Evolutionary conservation across 92 coral and sea anemone species (phyloP).

Genomic region (Palythoa heliodiscus): DNA sequence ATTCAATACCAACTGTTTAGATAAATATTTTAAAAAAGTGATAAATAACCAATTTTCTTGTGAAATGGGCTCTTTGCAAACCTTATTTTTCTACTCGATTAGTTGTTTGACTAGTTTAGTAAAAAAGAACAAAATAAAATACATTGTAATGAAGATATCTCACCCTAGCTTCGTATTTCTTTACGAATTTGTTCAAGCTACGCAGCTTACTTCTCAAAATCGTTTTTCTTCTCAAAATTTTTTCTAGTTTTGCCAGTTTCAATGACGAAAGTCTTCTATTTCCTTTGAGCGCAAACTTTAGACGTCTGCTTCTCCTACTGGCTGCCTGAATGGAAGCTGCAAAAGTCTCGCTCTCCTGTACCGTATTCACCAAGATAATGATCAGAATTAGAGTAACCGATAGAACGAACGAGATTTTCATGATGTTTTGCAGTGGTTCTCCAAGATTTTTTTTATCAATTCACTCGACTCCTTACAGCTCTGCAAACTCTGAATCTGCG

Average conservation of each 20-base stretch:
- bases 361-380: conserved; percentile 12
- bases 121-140: no score
- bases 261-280: not conserved
- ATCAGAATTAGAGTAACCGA: not conserved
- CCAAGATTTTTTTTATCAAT: not conserved
- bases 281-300: not conserved
- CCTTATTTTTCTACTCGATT: no score
- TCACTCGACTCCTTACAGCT: conserved; percentile 3
- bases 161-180: conserved; percentile 32
- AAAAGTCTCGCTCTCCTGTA: conserved; percentile 20
- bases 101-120: no score
- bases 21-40: no score
- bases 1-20: no score
- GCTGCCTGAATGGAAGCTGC: not conserved
- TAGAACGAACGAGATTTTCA: not conserved
- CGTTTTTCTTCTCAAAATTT: not conserved
- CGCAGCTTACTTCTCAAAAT: conserved; percentile 8
- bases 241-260: not conserved
- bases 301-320: not conserved
- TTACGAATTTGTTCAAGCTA: conserved; percentile 19
- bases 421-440: not conserved
- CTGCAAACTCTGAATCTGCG: conserved; percentile 9
- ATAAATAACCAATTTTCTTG: no score
- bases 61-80: no score
- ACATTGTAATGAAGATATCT: not conserved